These are phyloP conservation scores for Epizoanthus ramosus DNA, from an alignment of 92 coral and sea anemone species.

Conservation along the genomic window DNA sequence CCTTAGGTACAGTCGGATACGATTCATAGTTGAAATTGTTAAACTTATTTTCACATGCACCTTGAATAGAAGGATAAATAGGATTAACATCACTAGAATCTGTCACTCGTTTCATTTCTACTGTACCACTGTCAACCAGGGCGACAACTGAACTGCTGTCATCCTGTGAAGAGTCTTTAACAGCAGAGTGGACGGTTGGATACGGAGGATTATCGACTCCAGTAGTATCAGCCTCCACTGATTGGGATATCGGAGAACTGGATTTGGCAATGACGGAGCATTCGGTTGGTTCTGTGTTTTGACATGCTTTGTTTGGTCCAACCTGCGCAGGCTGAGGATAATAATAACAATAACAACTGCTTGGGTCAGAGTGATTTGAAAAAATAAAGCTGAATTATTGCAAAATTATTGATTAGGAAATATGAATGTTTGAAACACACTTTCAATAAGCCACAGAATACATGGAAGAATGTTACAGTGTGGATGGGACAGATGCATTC, in stretches of 20 bases:
- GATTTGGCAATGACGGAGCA: neutral
- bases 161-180: neutral
- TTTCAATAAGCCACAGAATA: no score
- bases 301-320: neutral
- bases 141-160: neutral
- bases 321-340: neutral
- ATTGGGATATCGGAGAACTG: neutral
- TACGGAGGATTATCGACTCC: neutral
- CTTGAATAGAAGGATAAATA: neutral
- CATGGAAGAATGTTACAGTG: neutral
- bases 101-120: neutral
- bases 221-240: neutral
- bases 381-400: no score
- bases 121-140: no score
- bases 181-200: neutral
- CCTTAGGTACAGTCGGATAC: slow-evolving; percentile 4
- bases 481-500: neutral
- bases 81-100: neutral
- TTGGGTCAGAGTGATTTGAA: no score
- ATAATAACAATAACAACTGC: no score
- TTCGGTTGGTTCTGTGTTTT: slow-evolving; percentile 1
- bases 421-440: no score
- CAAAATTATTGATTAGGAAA: no score
- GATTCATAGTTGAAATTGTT: neutral
- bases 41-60: neutral